Percentiles rank a stretch among this genome's conserved stretches.
These are phyloP conservation scores for Rhinoderma darwinii DNA, from an alignment of 2,113 vertebrate genomes.

Conservation along the genomic window DNA sequence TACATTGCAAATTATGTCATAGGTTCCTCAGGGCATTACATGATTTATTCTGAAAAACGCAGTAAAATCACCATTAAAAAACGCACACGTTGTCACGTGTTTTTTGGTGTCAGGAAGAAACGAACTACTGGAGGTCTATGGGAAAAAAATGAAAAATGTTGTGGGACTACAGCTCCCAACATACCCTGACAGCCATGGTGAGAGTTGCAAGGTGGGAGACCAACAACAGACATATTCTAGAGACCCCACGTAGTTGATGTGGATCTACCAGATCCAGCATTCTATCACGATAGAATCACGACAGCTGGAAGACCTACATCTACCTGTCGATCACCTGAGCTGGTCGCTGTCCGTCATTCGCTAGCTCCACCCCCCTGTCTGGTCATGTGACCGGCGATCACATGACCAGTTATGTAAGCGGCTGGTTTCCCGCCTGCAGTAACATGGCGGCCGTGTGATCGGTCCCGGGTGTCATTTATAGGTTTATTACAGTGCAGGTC, in stretches of 20 bases:
- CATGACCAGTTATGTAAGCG: not conserved
- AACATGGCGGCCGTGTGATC: not conserved
- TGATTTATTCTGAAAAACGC: too few relatives aligned
- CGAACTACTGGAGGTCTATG: too few relatives aligned
- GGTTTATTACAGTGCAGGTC: not conserved
- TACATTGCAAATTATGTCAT: too few relatives aligned
- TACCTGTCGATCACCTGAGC: not conserved
- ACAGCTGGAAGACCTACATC: not conserved
- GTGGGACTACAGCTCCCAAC: not conserved
- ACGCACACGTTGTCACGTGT: too few relatives aligned
- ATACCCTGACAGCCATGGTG: not conserved
- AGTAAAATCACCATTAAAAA: too few relatives aligned
- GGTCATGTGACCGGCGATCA: not conserved
- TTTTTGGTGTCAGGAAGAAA: too few relatives aligned
- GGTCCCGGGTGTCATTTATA: not conserved
- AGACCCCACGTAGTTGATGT: too few relatives aligned
- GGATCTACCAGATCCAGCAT: not conserved
- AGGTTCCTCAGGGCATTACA: too few relatives aligned
- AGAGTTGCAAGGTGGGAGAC: not conserved
- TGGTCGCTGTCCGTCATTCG: not conserved
- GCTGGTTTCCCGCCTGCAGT: not conserved
- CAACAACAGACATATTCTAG: not conserved
- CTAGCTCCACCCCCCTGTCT: not conserved
- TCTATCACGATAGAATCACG: not conserved
- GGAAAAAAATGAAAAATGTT: too few relatives aligned